Evolutionary conservation across 2,797 vertebrate genomes (phyloP), one percentile per base, ranked within the genome.

Genomic region (Perdix hodgsoniae): DNA sequence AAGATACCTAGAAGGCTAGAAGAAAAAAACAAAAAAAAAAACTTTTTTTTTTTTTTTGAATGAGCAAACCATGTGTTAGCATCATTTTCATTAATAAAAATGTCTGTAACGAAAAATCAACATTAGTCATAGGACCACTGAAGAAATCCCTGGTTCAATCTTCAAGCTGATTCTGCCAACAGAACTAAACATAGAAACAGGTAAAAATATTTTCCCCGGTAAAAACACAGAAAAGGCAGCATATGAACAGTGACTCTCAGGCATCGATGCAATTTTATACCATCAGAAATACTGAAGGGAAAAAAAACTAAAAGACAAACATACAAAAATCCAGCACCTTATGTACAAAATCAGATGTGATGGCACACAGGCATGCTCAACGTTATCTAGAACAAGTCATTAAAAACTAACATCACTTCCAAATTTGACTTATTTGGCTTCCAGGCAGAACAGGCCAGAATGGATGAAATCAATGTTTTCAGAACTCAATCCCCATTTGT

Each of bases 141-240:
- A 81, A 88, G 63, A 92, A 93, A 81, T 79, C 50, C 78, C 56
- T 45, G 35, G 35, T 86, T 93, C 52, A 40, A 92, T 23, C 37
- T 76, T 79, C 35, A 74, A 90, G 33, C 37, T 64, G 10, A 75
- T 86, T 76, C 83, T 81, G 52, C 42, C 59, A 84, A 61, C 52
- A 35, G 24, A 86, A 70, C 22, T 82, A 75, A 81, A 90, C 8
- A 70, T 0, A 35, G 18, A 54, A 33, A 50, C 44, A 75, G 8
- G 42, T 4, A 75, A 57, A 61, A 63, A 1, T 4, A 33, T 59
- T 82, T 39, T 11, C 50, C 35, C 40, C 24, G 39, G 29, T 27
- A 57, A 4, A 77, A 67, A 54, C 54, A 47, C 0, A 50, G 35
- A 57, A 82, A 83, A 72, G 21, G 24, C 23, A 89, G 24, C 24